A percentile compares a stretch with the other conserved stretches of the same genome.
phyloP scores from a whole-genome alignment of 2,113 vertebrate species.

The Hippocampus abdominalis region DNA sequence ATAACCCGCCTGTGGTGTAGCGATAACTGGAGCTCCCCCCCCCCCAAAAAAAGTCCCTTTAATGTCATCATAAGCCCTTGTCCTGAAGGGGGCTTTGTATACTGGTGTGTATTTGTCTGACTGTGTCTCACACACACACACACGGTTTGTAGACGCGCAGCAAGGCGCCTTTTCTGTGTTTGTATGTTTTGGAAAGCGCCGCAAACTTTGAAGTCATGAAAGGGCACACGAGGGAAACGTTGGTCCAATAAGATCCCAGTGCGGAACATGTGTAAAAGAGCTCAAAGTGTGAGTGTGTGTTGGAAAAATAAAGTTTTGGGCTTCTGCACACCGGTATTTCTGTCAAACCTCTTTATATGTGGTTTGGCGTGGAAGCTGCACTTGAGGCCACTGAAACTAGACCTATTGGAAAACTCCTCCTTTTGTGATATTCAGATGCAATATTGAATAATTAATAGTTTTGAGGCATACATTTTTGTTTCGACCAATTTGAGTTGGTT shows the following conservation, averaged over 20 bases:
- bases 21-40: slow-evolving; percentile 58
- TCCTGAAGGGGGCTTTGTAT: slow-evolving; percentile 56
- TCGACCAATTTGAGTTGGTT: too few relatives aligned
- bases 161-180: slow-evolving; percentile 11
- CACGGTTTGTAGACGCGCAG: slow-evolving; percentile 18
- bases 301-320: background rate
- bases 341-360: background rate
- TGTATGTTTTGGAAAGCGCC: slow-evolving; percentile 10
- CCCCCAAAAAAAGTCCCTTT: slow-evolving; percentile 64
- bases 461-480: too few relatives aligned
- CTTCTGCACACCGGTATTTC: slow-evolving; percentile 3
- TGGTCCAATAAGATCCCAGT: slow-evolving; percentile 19
- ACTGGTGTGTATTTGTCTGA: slow-evolving; percentile 15
- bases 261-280: slow-evolving; percentile 29
- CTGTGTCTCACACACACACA: slow-evolving; percentile 23
- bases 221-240: background rate
- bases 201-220: slow-evolving; percentile 10
- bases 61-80: slow-evolving; percentile 69
- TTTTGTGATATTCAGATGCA: background rate
- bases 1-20: slow-evolving; percentile 61
- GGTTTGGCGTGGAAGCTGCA: background rate
- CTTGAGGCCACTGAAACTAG: background rate
- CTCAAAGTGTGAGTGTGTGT: slow-evolving; percentile 16
- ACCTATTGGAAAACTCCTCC: background rate
- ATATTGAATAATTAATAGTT: background rate